Base-by-base conservation (phyloP, 2,888 invertebrate genomes). In the Amitus sp. region DNA sequence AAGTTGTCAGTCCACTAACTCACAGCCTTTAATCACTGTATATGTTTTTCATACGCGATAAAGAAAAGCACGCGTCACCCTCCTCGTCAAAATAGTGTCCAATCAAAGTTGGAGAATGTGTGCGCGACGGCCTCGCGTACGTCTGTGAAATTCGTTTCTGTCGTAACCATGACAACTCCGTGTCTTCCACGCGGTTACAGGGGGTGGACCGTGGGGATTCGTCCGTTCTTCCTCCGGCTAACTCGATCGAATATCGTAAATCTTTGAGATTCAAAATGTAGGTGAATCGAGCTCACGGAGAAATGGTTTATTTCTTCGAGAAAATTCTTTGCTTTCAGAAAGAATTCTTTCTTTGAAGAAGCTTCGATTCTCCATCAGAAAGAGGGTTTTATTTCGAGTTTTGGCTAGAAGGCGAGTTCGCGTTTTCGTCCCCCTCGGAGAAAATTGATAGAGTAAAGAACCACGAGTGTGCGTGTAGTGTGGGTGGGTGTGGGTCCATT, bases 21-120 rank as follows among this genome's bases (percentile, higher is more conserved):
- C 50, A 62, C 56, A 57, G n/a, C 56, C 34, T 58, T 58, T 58
- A 62, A 37, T 54, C 39, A 12, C n/a, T 0, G 19, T 56, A 58
- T 55, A 47, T 34, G 18, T 7, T 30, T 2, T 18, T 33, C 34
- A 23, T 20, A 43, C 54, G 30, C 54, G 58, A 65, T 62, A 66
- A 58, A 48, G 52, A 57, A 27, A 65, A 58, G 65, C 52, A 48
- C 51, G 45, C 71, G 68, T 71, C 71, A 74, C 73, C 73, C 70
- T 73, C 75, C 77, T 77, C 76, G 77, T 76, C 74, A 74, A 77
- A 79, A 76, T 77, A 75, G 75, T 76, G 75, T 68, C 79, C 80
- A 80, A 80, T 80, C 78, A 77, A 77, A 72, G 68, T 57, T 74
- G 72, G 68, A 69, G 73, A 66, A 71, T 69, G 73, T 70, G 73